These are phyloP conservation scores for Troilus luridus DNA, from an alignment of 2,888 invertebrate genomes.

Conservation along the genomic window DNA sequence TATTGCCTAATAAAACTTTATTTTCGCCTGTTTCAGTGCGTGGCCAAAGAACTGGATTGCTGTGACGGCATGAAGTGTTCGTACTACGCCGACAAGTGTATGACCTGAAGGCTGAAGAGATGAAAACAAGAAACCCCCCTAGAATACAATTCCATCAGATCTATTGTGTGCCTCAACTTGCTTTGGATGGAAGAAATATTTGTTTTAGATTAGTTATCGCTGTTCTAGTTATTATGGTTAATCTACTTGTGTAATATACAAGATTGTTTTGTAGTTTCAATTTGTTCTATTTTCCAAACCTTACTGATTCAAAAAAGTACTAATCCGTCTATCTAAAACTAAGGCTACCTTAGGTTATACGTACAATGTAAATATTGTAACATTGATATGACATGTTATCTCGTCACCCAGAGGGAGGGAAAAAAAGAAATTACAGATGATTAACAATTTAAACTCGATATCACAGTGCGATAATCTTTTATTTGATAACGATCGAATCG, in stretches of 20 bases:
- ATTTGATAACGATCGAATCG: no score
- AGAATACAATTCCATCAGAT: neutral
- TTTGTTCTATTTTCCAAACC: neutral
- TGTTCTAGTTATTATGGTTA: neutral
- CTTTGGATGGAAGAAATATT: neutral
- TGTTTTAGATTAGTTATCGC: neutral
- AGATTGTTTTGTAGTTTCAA: neutral
- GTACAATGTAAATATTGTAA: neutral
- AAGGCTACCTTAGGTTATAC: neutral
- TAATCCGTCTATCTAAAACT: neutral
- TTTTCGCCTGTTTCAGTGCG: slow-evolving; percentile 54
- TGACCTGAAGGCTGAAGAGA: neutral
- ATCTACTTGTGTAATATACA: slow-evolving; percentile 27
- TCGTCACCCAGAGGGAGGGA: no score
- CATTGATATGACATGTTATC: neutral
- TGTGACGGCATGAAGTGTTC: slow-evolving; percentile 53
- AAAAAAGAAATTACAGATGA: no score
- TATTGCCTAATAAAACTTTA: neutral
- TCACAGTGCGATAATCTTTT: no score
- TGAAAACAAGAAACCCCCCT: neutral
- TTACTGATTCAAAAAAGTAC: neutral
- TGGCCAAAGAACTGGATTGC: slow-evolving; percentile 31
- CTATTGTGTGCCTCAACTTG: neutral
- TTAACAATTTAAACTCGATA: no score
- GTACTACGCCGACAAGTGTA: slow-evolving; percentile 60